Percentiles rank a stretch among this genome's conserved stretches.
phyloP scores from a whole-genome alignment of 2,113 vertebrate genomes.

The Cyprichromis sp. region DNA sequence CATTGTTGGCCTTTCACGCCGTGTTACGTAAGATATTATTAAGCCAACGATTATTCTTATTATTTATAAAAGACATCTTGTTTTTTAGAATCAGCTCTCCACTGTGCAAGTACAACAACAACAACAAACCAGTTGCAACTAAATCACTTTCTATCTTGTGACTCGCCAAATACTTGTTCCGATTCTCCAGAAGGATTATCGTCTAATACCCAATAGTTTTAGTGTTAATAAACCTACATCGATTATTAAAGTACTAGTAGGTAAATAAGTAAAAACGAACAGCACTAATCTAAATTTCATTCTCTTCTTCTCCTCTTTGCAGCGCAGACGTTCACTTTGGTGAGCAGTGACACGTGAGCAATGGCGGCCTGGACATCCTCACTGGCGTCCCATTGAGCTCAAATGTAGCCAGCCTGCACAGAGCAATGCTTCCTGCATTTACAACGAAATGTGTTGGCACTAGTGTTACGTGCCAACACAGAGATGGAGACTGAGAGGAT shows the following conservation, averaged over 20 bases:
- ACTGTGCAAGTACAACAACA: not conserved
- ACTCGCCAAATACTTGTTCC: not conserved
- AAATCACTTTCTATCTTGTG: not conserved
- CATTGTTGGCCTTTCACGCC: not conserved
- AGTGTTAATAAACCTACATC: not conserved
- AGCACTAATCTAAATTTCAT: not conserved
- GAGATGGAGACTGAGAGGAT: not conserved
- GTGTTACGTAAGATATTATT: not conserved
- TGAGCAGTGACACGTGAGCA: constrained; percentile 64
- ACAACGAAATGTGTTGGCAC: constrained; percentile 24
- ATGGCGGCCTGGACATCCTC: not conserved
- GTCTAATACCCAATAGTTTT: accelerated
- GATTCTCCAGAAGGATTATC: not conserved
- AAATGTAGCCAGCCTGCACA: constrained; percentile 42
- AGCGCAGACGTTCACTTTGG: constrained; percentile 55
- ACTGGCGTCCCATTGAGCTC: constrained; percentile 9
- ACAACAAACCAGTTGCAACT: accelerated
- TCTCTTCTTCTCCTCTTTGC: not conserved
- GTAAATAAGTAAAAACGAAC: not conserved
- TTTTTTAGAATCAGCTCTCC: not conserved
- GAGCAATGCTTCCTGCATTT: constrained; percentile 34
- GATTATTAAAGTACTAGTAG: not conserved
- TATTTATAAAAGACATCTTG: not conserved
- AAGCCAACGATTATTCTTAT: not conserved
- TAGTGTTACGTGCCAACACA: not conserved